Conservation (phyloP, 2,797 vertebrate genomes). For the Cygnus olor region DNA sequence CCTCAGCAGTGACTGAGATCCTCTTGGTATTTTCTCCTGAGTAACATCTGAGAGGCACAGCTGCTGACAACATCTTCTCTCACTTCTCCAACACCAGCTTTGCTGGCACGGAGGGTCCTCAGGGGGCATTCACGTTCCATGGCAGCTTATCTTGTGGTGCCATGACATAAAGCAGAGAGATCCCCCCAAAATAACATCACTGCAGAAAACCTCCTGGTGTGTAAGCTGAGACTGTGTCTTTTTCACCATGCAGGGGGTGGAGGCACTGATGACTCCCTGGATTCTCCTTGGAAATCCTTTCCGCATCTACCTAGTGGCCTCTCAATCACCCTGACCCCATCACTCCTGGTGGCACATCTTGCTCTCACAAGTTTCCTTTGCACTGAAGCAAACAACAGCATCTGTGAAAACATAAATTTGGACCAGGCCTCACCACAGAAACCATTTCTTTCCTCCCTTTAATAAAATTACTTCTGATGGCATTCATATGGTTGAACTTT, state of each 20-base stretch:
- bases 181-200: not conserved
- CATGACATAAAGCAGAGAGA: not conserved
- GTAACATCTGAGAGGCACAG: not conserved
- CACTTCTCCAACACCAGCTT: not conserved
- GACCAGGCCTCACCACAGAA: not conserved
- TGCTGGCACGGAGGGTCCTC: not conserved
- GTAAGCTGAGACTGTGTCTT: not conserved
- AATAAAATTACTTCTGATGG: constrained; percentile 25
- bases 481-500: not conserved
- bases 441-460: not conserved
- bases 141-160: not conserved
- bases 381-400: not conserved
- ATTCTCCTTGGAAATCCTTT: not conserved
- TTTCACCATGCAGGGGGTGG: not conserved
- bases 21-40: not conserved
- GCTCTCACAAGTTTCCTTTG: not conserved
- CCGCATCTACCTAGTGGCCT: not conserved
- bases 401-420: not conserved
- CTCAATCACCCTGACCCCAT: not conserved
- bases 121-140: fast-evolving
- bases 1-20: not conserved
- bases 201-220: not conserved
- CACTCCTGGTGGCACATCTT: fast-evolving
- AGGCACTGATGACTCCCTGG: fast-evolving
- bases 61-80: not conserved